Percentiles rank a stretch among this genome's conserved stretches.
Evolutionary conservation across 2,113 vertebrate genomes (phyloP).

Genomic region (Drymodes brunneopygia): DNA sequence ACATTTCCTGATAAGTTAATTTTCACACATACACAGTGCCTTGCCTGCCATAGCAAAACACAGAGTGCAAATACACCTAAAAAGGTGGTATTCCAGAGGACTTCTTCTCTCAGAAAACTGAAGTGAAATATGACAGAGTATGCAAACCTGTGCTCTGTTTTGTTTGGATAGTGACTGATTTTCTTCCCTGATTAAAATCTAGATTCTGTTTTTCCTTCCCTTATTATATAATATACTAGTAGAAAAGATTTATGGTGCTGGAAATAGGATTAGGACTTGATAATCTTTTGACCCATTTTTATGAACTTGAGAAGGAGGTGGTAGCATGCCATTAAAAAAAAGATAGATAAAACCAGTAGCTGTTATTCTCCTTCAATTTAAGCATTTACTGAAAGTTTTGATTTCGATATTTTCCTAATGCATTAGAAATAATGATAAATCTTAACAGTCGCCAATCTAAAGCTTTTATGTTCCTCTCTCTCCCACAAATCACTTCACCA

Average conservation of each 20-base stretch:
- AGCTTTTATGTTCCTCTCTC: neutral
- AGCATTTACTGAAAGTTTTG: neutral
- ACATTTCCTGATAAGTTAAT: neutral
- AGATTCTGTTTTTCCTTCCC: neutral
- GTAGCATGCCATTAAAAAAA: neutral
- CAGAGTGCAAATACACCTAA: neutral
- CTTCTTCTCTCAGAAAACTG: neutral
- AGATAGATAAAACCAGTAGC: neutral
- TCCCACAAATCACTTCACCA: neutral
- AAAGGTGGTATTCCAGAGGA: neutral
- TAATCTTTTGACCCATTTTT: neutral
- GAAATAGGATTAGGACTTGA: neutral
- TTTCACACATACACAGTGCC: neutral
- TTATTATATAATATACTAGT: neutral
- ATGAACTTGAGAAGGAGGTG: neutral
- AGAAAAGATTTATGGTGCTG: neutral
- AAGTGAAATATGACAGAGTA: neutral
- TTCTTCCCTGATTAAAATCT: neutral
- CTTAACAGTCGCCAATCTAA: neutral
- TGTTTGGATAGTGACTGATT: neutral
- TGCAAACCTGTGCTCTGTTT: fast-evolving
- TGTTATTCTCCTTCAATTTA: neutral
- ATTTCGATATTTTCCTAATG: neutral
- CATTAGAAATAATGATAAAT: neutral
- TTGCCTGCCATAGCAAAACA: neutral